phyloP scores from a whole-genome alignment of 1,140 invertebrate species.

The Bombus consobrinus region DNA sequence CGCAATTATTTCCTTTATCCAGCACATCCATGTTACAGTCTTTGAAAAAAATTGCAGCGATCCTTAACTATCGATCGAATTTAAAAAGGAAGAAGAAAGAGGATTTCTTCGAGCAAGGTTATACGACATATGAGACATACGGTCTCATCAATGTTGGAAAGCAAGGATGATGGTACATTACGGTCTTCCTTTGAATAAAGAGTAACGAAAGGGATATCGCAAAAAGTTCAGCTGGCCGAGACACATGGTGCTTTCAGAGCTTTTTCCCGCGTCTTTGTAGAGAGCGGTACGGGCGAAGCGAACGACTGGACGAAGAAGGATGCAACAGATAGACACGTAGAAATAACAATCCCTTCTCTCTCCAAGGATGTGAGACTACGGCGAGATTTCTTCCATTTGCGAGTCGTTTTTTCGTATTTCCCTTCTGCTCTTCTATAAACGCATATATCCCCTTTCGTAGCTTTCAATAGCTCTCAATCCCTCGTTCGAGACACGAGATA shows the following conservation, averaged over 20 bases:
- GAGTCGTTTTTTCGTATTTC: background rate
- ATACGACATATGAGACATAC: background rate
- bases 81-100: background rate
- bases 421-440: constrained; percentile 10
- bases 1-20: background rate
- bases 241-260: constrained; percentile 21
- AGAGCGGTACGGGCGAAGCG: too few relatives aligned
- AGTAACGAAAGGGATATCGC: background rate
- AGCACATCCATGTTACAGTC: background rate
- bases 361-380: constrained; percentile 33
- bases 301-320: background rate
- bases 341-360: constrained; percentile 36
- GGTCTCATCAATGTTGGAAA: background rate
- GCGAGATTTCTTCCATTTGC: constrained; percentile 40
- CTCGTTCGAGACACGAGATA: background rate
- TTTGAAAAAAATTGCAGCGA: background rate
- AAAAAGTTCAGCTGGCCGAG: constrained; percentile 9
- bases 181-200: background rate
- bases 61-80: background rate
- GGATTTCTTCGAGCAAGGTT: background rate
- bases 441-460: constrained; percentile 35
- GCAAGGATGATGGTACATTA: background rate
- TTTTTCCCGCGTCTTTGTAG: background rate
- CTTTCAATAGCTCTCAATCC: constrained; percentile 41
- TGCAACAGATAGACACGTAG: constrained; percentile 40